These are phyloP conservation scores for Philonicus albiceps DNA, from an alignment of 2,888 invertebrate genomes.

Conservation along the genomic window DNA sequence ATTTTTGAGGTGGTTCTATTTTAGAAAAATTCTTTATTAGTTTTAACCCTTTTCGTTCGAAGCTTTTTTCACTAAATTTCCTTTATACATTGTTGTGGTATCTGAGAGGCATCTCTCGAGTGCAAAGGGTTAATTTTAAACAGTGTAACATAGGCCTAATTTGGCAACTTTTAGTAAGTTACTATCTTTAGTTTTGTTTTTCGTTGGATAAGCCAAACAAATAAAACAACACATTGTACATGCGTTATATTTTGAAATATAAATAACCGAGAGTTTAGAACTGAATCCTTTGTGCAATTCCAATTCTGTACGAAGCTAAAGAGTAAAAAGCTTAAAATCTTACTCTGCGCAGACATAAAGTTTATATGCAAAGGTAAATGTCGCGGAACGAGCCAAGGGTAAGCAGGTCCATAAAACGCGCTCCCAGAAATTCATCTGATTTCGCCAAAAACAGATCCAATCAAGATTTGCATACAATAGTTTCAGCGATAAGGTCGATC, in stretches of 20 bases:
- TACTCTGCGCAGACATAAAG: background rate
- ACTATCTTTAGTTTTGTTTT: too few relatives aligned
- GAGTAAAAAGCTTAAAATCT: background rate
- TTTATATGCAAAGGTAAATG: background rate
- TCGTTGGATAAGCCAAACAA: too few relatives aligned
- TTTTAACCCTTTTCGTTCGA: too few relatives aligned
- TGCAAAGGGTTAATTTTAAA: too few relatives aligned
- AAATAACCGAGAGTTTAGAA: background rate
- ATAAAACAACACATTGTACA: too few relatives aligned
- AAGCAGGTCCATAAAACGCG: background rate
- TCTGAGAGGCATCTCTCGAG: too few relatives aligned
- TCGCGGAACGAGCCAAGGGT: background rate
- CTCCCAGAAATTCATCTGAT: conserved; percentile 12
- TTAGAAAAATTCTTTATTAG: too few relatives aligned
- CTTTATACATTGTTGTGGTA: too few relatives aligned
- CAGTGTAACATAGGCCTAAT: too few relatives aligned
- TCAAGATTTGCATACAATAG: conserved; percentile 47
- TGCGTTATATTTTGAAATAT: background rate
- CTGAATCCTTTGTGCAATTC: background rate
- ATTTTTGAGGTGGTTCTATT: too few relatives aligned
- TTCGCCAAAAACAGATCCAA: conserved; percentile 36
- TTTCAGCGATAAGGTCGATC: conserved; percentile 2
- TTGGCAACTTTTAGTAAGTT: too few relatives aligned
- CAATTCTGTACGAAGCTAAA: background rate
- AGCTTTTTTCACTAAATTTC: too few relatives aligned